Conservation (phyloP, 1,140 invertebrate species). For the Radopholus similis region DNA sequence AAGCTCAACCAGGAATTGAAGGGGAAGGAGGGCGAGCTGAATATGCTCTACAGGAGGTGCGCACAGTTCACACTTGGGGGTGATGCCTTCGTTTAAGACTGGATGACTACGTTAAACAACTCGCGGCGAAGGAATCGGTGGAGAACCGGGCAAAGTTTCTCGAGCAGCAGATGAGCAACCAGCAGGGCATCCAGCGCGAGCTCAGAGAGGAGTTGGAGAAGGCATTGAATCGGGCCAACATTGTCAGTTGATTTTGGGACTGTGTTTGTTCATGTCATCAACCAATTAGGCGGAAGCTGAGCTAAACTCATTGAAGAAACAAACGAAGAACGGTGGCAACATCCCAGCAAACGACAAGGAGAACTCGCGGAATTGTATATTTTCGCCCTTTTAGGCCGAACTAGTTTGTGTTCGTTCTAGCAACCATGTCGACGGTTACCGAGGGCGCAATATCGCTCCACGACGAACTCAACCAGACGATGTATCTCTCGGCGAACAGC, state of each 20-base stretch:
- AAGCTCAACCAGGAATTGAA: constrained; percentile 8
- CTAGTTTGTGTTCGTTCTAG: neutral
- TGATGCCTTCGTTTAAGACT: constrained; percentile 14
- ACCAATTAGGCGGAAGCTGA: constrained; percentile 12
- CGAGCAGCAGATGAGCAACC: constrained; percentile 25
- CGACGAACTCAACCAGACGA: constrained; percentile 10
- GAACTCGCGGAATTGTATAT: neutral
- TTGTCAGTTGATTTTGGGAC: constrained; percentile 8
- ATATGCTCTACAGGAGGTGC: constrained; percentile 1
- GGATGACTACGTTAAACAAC: constrained; percentile 22
- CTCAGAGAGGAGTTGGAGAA: constrained; percentile 10
- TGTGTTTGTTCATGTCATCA: neutral
- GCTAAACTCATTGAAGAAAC: constrained; percentile 5
- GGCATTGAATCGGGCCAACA: constrained; percentile 21
- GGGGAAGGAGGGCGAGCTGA: constrained; percentile 13
- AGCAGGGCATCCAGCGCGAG: constrained; percentile 8
- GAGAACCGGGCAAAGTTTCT: constrained; percentile 20
- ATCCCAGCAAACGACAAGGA: neutral
- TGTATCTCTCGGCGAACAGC: neutral
- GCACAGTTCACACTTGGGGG: neutral
- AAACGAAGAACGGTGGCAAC: neutral
- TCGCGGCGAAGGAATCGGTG: constrained; percentile 13
- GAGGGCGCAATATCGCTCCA: neutral
- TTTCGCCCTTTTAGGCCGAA: neutral
- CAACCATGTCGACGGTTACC: neutral